Base-by-base conservation (phyloP, 1,140 invertebrate genomes). In the Hycleus cichorii region DNA sequence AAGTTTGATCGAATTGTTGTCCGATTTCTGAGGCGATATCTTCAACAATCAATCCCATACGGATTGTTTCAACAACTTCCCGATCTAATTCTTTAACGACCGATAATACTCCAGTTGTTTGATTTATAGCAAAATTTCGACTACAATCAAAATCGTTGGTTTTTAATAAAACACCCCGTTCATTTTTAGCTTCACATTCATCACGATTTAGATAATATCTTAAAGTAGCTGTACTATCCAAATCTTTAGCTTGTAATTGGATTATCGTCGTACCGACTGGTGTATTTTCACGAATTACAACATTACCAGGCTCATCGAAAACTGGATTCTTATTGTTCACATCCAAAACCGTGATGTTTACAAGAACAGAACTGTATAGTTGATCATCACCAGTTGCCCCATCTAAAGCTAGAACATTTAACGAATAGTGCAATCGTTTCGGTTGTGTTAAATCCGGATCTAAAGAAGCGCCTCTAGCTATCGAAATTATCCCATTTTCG, bases 301-400 rank as follows among this genome's bases (percentile, higher is more conserved):
- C 76, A 0, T 80, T 78, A 1, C 82, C 85, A 1, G 87, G 82
- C 49, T 90, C 84, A 0, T 78, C 64, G 43, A 95, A 83, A 6
- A 84, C 73, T 0, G 93, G 93, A 1, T 82, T 79, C 71, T 96
- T 95, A 69, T 96, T 95, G 69, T 96, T 96, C 0, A 95, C 90
- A 74, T 95, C 93, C 8, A 87, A 80, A 54, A 96, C 89, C 0
- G 83, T 85, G 5, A 97, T 90, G 66, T 92, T 90, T 0, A 95
- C 89, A 0, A 83, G 76, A 6, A 86, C 85, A 3, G 82, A 77
- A 1, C 83, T 81, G 45, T 83, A 84, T 9, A 84, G 72, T 69
- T 90, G 87, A 26, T 89, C 84, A 12, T 83, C 82, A 8, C 92
- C 91, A 43, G 92, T 82, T 4, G 91, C 93, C 10, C 91, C 92